These are phyloP conservation scores for Aquatica leii DNA, from an alignment of 2,888 invertebrate species.

Conservation along the genomic window DNA sequence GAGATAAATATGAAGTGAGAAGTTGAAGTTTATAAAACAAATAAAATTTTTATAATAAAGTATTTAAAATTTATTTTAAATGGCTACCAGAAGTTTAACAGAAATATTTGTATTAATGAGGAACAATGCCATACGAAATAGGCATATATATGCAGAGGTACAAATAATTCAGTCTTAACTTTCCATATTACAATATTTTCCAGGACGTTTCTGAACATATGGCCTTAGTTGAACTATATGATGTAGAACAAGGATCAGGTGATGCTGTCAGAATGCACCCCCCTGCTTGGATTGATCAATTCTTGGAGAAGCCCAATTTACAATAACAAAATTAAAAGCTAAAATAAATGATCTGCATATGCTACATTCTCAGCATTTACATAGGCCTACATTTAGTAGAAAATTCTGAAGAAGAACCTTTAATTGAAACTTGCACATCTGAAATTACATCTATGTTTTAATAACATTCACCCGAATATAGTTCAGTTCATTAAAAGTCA, in stretches of 20 bases:
- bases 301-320: conserved; percentile 90
- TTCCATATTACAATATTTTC: conserved; percentile 11
- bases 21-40: conserved; percentile 7
- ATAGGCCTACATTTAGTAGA: conserved; percentile 91
- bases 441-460: conserved; percentile 86
- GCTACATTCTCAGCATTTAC: conserved; percentile 87
- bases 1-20: conserved; percentile 18
- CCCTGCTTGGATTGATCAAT: conserved; percentile 86
- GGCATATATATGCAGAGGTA: conserved; percentile 89
- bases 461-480: conserved; percentile 76
- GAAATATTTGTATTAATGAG: conserved; percentile 95
- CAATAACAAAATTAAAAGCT: conserved; percentile 77
- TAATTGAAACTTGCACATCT: conserved; percentile 84
- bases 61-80: conserved; percentile 2
- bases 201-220: conserved; percentile 71
- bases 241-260: conserved; percentile 69
- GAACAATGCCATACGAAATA: conserved; percentile 94
- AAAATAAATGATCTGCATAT: conserved; percentile 84
- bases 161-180: conserved; percentile 27
- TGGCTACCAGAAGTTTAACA: conserved; percentile 75
- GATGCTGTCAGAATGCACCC: conserved; percentile 72
- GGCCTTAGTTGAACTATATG: conserved; percentile 71
- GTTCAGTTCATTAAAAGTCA: conserved; percentile 74
- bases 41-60: neutral
- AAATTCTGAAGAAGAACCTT: conserved; percentile 80